Base-by-base conservation (phyloP, 1,140 invertebrate genomes). In the Drosophila persimilis region DNA sequence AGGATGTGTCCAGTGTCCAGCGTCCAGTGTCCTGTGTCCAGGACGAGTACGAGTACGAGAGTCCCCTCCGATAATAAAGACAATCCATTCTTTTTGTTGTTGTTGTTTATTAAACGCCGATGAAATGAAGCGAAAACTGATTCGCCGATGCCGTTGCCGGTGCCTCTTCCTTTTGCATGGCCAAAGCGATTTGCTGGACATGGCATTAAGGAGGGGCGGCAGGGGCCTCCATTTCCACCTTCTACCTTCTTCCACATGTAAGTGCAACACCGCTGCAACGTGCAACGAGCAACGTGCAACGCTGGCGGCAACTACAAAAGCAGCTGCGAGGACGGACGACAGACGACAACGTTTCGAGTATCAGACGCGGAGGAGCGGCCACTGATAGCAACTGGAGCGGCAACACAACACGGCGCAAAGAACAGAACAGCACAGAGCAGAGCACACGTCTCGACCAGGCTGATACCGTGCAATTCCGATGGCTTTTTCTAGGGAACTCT, bases 81-180 rank as follows among this genome's bases (percentile, higher is more conserved):
- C 84, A 75, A 83, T 70, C 79, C 65, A 74, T 81, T 62, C 56
- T 59, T 60, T 71, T 55, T 11, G 61, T 29, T 43, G 39, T 46
- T 41, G 59, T 39, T 63, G 65, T 71, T 64, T 64, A 77, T 77
- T 77, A 77, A 77, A 63, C 35, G 11, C 57, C 74, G 84, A 77
- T 88, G 79, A 81, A 86, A 69, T 88, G 74, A 83, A 76, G 83
- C 71, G 75, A 78, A 88, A 86, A 80, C 73, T 67, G 81, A 73
- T 80, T 63, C 62, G 61, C 74, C 35, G 9, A 56, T 47, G 50
- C 60, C n/a, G 77, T 63, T 55, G 61, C 74, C 35, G 9, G 48
- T 47, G 50, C 60, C n/a, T 69, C 24, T 5, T 26, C 24, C 24
- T 26, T 26, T 5, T 45, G 26, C 15, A 67, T 66, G 60, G 74